Percentiles rank a stretch among this genome's conserved stretches.
Evolutionary conservation across 2,888 invertebrate genomes (phyloP).

Genomic region (Buathra laborator): DNA sequence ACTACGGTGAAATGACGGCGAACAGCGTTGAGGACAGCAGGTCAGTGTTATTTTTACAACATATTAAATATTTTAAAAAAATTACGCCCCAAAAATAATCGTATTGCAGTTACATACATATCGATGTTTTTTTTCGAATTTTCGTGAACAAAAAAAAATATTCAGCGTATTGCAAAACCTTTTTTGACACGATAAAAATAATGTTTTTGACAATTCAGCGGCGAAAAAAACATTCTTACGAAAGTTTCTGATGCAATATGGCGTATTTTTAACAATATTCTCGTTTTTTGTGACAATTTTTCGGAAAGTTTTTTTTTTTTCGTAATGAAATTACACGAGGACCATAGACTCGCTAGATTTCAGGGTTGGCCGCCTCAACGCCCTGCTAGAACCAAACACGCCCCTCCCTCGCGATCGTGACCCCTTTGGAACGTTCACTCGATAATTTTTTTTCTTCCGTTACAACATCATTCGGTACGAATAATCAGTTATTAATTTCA

Average conservation of each 20-base stretch:
- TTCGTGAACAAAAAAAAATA: too few species aligned
- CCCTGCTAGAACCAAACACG: conserved; percentile 41
- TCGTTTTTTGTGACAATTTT: not conserved
- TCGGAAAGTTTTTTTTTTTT: conserved; percentile 5
- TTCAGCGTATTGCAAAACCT: too few species aligned
- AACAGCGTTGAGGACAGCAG: conserved; percentile 70
- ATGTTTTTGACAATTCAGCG: too few species aligned
- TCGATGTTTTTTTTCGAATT: not conserved
- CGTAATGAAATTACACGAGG: not conserved
- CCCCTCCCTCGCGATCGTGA: conserved; percentile 59
- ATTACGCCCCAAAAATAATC: not conserved
- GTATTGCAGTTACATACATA: not conserved
- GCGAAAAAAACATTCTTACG: not conserved
- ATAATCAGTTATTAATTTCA: not conserved
- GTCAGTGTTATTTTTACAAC: conserved; percentile 62
- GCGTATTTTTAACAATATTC: too few species aligned
- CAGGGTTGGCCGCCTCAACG: conserved; percentile 19
- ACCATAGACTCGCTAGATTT: conserved; percentile 13
- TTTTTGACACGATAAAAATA: too few species aligned
- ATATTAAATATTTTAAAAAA: not conserved
- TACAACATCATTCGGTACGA: not conserved
- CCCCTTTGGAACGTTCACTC: conserved; percentile 49
- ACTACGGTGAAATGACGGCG: conserved; percentile 68
- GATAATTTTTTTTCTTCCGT: conserved; percentile 12
- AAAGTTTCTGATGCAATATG: too few species aligned